These are phyloP conservation scores for Acrobasis consociella DNA, from an alignment of 2,888 invertebrate genomes.

Conservation along the genomic window DNA sequence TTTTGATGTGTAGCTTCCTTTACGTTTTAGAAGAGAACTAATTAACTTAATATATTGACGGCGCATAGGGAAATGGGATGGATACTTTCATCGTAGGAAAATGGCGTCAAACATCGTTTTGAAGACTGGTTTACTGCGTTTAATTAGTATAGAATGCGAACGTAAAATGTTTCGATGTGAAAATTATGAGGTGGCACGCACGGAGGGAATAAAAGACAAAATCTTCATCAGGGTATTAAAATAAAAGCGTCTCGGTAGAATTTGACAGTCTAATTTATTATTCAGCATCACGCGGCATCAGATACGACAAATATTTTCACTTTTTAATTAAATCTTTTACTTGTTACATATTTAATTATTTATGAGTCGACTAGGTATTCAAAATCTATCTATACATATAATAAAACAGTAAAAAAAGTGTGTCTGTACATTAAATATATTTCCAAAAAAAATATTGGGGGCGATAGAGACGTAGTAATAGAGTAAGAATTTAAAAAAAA, in stretches of 20 bases:
- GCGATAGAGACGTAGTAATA: too few species aligned
- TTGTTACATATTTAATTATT: too few species aligned
- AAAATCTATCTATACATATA: too few species aligned
- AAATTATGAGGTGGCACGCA: constrained; percentile 48
- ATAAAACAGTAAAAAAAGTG: too few species aligned
- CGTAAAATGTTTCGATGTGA: constrained; percentile 29
- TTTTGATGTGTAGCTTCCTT: constrained; percentile 45
- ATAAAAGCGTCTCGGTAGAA: constrained; percentile 43
- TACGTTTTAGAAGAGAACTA: constrained; percentile 19
- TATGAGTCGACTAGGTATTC: too few species aligned
- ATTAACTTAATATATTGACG: constrained; percentile 11
- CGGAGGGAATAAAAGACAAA: constrained; percentile 41
- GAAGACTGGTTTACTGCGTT: constrained; percentile 3
- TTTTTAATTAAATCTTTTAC: not conserved
- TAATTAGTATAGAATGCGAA: constrained; percentile 15
- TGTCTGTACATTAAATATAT: too few species aligned
- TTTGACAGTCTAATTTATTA: constrained; percentile 45
- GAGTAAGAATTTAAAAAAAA: too few species aligned
- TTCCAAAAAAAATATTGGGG: too few species aligned
- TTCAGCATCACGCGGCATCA: constrained; percentile 49
- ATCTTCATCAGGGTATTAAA: constrained; percentile 46
- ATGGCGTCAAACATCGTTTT: constrained; percentile 1
- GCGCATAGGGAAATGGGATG: not conserved
- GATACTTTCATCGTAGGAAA: not conserved
- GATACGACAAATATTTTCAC: constrained; percentile 14